Evolutionary conservation across 2,888 invertebrate genomes (phyloP).

Genomic region (Melanostoma scalare): DNA sequence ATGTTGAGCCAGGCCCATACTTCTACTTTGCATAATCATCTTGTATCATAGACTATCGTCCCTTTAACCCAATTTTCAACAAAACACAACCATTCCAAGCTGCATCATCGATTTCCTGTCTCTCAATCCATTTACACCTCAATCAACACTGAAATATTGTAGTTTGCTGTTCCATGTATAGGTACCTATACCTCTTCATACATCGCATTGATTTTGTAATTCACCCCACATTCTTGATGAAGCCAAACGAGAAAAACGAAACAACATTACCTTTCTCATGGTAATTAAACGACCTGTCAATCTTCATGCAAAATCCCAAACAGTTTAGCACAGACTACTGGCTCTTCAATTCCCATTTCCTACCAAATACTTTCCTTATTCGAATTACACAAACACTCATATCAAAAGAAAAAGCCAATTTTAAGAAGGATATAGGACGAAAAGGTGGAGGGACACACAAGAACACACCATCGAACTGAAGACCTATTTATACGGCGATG

Average conservation of each 20-base stretch:
- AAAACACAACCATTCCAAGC: conserved; percentile 9
- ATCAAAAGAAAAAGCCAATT: conserved; percentile 62
- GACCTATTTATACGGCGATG: conserved; percentile 58
- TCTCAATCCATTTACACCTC: conserved; percentile 44
- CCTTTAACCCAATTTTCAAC: conserved; percentile 17
- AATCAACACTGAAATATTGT: conserved; percentile 36
- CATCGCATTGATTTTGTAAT: conserved; percentile 35
- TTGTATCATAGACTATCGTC: not conserved
- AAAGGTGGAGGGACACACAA: conserved; percentile 35
- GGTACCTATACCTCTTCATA: no score
- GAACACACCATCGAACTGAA: conserved; percentile 37
- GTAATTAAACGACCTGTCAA: conserved; percentile 68
- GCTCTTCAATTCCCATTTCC: conserved; percentile 63
- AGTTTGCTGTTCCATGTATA: not conserved
- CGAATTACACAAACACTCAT: conserved; percentile 12
- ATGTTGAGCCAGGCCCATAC: no score
- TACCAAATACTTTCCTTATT: conserved; percentile 4
- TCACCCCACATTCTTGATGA: conserved; percentile 23
- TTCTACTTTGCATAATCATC: no score
- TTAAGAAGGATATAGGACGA: conserved; percentile 50
- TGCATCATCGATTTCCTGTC: conserved; percentile 59
- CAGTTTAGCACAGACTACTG: conserved; percentile 30
- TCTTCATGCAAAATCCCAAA: conserved; percentile 34
- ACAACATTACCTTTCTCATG: conserved; percentile 44
- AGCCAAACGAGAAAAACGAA: conserved; percentile 4